phyloP scores from a whole-genome alignment of 2,113 vertebrate species.

The Barnardius zonarius region DNA sequence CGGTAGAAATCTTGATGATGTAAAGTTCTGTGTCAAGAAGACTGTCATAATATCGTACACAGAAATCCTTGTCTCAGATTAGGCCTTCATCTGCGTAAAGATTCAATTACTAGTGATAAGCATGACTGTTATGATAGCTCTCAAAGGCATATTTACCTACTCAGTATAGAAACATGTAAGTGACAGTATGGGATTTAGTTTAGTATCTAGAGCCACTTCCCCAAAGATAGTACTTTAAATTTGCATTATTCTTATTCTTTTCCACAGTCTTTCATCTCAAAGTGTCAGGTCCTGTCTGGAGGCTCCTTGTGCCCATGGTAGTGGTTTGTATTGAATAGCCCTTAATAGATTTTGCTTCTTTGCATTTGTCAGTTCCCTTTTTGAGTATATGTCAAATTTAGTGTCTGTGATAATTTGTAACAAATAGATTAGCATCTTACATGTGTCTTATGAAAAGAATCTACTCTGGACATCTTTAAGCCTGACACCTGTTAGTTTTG shows the following conservation, averaged over 20 bases:
- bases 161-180: background rate
- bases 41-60: background rate
- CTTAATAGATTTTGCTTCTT: background rate
- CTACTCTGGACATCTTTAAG: background rate
- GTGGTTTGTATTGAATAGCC: background rate
- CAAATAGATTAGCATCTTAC: background rate
- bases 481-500: background rate
- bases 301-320: background rate
- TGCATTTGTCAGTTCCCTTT: background rate
- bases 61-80: background rate
- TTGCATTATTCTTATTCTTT: background rate
- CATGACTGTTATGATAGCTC: background rate
- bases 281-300: background rate
- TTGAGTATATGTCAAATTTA: background rate
- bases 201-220: background rate
- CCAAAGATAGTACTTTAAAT: background rate
- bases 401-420: background rate
- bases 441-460: background rate
- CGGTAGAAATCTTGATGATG: background rate
- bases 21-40: background rate
- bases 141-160: background rate
- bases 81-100: background rate
- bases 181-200: background rate
- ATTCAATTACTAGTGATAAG: background rate
- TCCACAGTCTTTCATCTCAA: background rate